Base-by-base conservation (phyloP, 2,113 vertebrate species). In the Malaclemys terrapin region DNA sequence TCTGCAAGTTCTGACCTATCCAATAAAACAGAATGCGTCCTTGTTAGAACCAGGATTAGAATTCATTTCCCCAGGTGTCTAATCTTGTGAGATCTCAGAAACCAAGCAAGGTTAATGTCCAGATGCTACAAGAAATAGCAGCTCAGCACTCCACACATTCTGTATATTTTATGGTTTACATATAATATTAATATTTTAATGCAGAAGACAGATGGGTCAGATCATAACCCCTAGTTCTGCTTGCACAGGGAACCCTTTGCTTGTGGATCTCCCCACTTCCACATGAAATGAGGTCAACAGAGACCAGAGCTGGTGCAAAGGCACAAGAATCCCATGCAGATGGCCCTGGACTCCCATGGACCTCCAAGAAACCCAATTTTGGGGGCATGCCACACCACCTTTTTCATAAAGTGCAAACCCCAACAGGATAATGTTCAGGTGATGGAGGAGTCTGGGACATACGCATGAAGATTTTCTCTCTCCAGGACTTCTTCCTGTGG, bases 201-300 rank as follows among this genome's bases (percentile, higher is more conserved):
- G n/a, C 5, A 81, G 80, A 80, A 29, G 80, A 72, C 19, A 75
- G 49, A 56, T 81, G 35, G 47, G 17, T 69, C 5, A 4, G 29
- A 88, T 35, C 31, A 16, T 47, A 10, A 12, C 62, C 0, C 0
- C 6, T 79, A 82, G 45, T 50, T 88, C 22, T 14, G 47, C 13
- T 65, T 14, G 49, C 82, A 38, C 0, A 0, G 3, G 81, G 2
- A 7, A 72, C 8, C 3, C 45, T 50, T 53, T 52, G 47, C 75
- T 22, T 14, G 42, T 45, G 22, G 12, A 65, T 10, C 17, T 54
- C 91, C 45, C 79, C 0, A 0, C 31, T 62, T 3, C 22, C 35
- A 49, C 10, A 10, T 0, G 5, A 69, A 81, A 8, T 2, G 83
- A 78, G 50, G 10, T 25, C 79, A 59, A 49, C 8, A 52, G 89